phyloP scores from a whole-genome alignment of 2,888 invertebrate genomes.

The Trissolcus brochymenae region DNA sequence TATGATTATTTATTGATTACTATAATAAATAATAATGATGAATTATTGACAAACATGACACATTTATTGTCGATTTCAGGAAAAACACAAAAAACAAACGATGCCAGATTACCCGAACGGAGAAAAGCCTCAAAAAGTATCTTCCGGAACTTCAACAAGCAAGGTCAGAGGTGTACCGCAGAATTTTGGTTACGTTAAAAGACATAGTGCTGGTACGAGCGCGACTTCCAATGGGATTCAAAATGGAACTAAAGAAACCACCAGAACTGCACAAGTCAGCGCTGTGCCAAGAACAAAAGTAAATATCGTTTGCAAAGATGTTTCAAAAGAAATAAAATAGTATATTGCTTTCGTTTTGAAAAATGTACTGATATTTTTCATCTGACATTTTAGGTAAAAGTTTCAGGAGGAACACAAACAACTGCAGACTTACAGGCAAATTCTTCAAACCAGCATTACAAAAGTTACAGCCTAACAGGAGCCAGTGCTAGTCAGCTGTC shows the following conservation, averaged over 20 bases:
- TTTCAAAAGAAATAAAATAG: neutral
- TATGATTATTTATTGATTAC: neutral
- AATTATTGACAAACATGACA: too few species aligned
- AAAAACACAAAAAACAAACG: constrained; percentile 72
- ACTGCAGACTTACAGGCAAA: constrained; percentile 84
- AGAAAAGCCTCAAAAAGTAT: constrained; percentile 72
- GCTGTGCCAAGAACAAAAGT: constrained; percentile 90
- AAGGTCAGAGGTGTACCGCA: constrained; percentile 86
- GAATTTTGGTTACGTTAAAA: constrained; percentile 90
- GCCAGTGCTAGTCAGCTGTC: constrained; percentile 91
- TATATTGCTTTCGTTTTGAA: neutral
- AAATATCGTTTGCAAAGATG: constrained; percentile 4
- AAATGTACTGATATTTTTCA: neutral
- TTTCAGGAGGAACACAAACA: constrained; percentile 93
- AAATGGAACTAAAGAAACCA: constrained; percentile 73
- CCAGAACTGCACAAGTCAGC: constrained; percentile 88
- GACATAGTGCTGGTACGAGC: constrained; percentile 80
- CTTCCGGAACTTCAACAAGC: constrained; percentile 76
- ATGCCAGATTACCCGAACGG: constrained; percentile 74
- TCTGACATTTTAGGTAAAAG: constrained; percentile 80
- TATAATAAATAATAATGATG: neutral
- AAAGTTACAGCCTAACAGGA: constrained; percentile 90
- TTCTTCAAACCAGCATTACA: constrained; percentile 79
- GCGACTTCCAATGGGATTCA: constrained; percentile 76
- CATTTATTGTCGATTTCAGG: constrained; percentile 57